phyloP scores from a whole-genome alignment of 2,888 invertebrate genomes.

The Lymantria monacha region DNA sequence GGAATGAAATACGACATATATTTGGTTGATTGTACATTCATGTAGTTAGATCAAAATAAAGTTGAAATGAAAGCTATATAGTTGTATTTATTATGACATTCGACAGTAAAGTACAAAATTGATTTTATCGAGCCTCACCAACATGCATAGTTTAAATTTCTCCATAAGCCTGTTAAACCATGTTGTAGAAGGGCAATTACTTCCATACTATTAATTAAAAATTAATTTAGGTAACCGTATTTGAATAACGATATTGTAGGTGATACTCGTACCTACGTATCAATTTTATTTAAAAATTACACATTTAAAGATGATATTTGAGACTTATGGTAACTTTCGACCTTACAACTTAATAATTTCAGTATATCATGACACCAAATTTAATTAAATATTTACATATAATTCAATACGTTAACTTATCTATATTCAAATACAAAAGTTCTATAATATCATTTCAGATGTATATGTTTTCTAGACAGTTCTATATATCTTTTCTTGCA shows the following conservation, averaged over 20 bases:
- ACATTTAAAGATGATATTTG: no score
- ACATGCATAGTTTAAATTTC: conserved; percentile 64
- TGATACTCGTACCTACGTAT: conserved; percentile 10
- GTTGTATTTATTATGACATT: conserved; percentile 78
- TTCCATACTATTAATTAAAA: conserved; percentile 52
- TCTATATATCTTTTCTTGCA: no score
- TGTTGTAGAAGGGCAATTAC: conserved; percentile 51
- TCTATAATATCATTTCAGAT: no score
- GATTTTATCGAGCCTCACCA: conserved; percentile 67
- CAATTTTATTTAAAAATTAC: no score
- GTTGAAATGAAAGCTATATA: conserved; percentile 64
- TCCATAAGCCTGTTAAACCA: conserved; percentile 41
- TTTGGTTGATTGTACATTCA: conserved; percentile 42
- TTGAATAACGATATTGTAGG: conserved; percentile 36
- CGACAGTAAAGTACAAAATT: conserved; percentile 76
- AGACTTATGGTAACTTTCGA: no score
- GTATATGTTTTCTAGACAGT: no score
- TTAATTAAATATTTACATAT: no score
- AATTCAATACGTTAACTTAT: no score
- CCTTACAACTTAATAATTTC: no score
- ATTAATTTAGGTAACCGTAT: conserved; percentile 45
- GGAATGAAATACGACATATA: conserved; percentile 54
- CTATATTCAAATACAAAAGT: no score
- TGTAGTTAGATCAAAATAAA: conserved; percentile 58
- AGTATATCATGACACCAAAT: no score